These are phyloP conservation scores for Tanaodytes sp. DNA, from an alignment of 2,888 invertebrate species.

Conservation along the genomic window DNA sequence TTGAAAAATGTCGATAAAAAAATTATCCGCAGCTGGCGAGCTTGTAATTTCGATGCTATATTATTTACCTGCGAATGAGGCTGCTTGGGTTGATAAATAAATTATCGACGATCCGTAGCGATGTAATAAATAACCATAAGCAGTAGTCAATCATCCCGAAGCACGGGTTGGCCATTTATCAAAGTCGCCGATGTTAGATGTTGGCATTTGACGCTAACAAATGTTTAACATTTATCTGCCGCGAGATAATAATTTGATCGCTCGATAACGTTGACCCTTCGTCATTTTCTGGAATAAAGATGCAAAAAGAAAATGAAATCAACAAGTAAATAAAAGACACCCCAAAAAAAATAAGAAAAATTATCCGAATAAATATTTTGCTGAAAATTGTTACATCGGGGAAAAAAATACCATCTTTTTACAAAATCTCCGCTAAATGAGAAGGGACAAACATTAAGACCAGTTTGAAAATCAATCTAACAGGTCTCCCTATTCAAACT, in stretches of 20 bases:
- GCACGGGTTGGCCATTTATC: slow-evolving; percentile 16
- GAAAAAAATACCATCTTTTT: no score
- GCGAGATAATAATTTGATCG: slow-evolving; percentile 10
- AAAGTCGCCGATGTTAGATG: slow-evolving; percentile 16
- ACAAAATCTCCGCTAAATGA: slow-evolving; percentile 27
- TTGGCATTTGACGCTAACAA: slow-evolving; percentile 16
- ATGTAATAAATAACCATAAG: slow-evolving; percentile 11
- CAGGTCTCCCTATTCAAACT: slow-evolving; percentile 13
- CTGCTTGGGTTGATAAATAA: slow-evolving; percentile 10
- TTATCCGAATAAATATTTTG: no score
- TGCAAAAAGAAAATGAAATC: no score
- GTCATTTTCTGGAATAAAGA: no score
- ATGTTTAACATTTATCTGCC: slow-evolving; percentile 29
- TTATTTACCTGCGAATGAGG: no score
- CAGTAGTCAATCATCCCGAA: slow-evolving; percentile 22
- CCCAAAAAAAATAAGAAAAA: no score
- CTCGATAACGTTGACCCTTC: no score
- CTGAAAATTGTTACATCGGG: no score
- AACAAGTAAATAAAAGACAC: no score
- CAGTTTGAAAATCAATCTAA: slow-evolving; percentile 25
- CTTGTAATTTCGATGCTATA: no score
- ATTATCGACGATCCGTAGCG: not conserved
- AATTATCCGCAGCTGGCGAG: no score
- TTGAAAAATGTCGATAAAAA: no score
- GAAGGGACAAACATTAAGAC: slow-evolving; percentile 21